phyloP scores from a whole-genome alignment of 2,797 vertebrate genomes.

The Fratercula arctica region DNA sequence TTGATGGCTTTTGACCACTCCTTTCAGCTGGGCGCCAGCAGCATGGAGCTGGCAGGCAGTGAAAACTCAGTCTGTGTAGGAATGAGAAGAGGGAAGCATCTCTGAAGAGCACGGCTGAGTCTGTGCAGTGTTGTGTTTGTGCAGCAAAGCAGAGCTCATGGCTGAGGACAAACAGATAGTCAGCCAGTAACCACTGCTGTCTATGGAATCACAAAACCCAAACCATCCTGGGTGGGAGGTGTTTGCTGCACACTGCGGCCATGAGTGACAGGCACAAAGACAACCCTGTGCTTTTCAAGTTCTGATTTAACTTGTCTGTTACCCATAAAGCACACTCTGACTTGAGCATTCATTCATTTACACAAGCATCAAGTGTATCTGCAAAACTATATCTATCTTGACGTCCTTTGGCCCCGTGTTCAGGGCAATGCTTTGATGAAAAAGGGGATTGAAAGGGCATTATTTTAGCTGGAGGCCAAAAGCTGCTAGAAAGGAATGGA shows the following conservation, averaged over 20 bases:
- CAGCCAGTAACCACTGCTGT: neutral
- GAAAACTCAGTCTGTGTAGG: neutral
- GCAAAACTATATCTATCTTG: neutral
- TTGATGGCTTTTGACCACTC: neutral
- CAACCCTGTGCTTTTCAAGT: neutral
- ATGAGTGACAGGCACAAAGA: neutral
- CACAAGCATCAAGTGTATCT: neutral
- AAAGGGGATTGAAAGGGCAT: neutral
- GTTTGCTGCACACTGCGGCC: rapidly evolving
- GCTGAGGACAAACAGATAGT: neutral
- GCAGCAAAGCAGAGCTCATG: neutral
- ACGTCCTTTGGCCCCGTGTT: neutral
- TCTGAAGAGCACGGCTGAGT: neutral
- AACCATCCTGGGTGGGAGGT: neutral
- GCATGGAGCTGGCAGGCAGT: neutral
- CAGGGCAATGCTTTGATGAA: neutral
- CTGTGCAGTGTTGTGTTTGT: neutral
- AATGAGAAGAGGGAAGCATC: neutral
- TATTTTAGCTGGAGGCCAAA: conserved; percentile 38
- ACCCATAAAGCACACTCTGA: neutral
- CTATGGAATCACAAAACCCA: neutral
- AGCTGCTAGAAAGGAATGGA: neutral
- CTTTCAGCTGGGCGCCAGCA: neutral
- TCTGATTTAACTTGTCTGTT: neutral
- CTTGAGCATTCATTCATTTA: neutral